Evolutionary conservation across 30 jellyfish, hydroid and myxozoan species (phyloP), one percentile per base, ranked within the genome.

Genomic region (Pelagia noctiluca): DNA sequence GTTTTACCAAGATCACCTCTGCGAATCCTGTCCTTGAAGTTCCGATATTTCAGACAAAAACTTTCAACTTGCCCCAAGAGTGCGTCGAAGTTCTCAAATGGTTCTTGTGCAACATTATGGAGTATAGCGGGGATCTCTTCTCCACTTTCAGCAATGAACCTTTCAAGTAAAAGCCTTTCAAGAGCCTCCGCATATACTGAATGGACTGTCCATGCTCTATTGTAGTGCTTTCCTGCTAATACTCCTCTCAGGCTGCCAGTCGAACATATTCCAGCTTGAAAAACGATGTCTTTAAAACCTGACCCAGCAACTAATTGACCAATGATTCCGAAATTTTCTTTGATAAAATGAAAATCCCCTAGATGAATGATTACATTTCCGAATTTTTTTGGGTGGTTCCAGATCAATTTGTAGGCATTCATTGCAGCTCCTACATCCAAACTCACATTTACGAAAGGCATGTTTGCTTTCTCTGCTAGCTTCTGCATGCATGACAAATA

Each of bases 361-460:
- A n/a, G n/a, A n/a, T n/a, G n/a, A n/a, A n/a, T n/a, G n/a, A n/a
- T n/a, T n/a, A n/a, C 25, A n/a, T n/a, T n/a, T n/a, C n/a, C n/a
- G n/a, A n/a, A n/a, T n/a, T n/a, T n/a, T n/a, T n/a, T n/a, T n/a
- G 74, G 28, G 25, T 16, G 25, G 74, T 61, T 61, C 74, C 74
- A 8, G n/a, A 61, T 13, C 25, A 61, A 61, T 5, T 24, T 72
- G 19, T 72, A 72, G 8, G 57, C 8, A 16, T 42, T 42, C 57
- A 42, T 42, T 42, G 57, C 57, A 42, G 57, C 57, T 42, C 57
- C 57, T 42, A 42, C 57, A 42, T 42, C 57, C 8, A 42, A 48
- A 24, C 84, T 76, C 23, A 76, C 54, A 76, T 48, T 30, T 16
- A 76, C 76, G 30, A 16, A 76, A 13, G 90, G 90, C 90, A 78